These are phyloP conservation scores for Poicephalus gulielmi DNA, from an alignment of 2,113 vertebrate species.

Conservation along the genomic window DNA sequence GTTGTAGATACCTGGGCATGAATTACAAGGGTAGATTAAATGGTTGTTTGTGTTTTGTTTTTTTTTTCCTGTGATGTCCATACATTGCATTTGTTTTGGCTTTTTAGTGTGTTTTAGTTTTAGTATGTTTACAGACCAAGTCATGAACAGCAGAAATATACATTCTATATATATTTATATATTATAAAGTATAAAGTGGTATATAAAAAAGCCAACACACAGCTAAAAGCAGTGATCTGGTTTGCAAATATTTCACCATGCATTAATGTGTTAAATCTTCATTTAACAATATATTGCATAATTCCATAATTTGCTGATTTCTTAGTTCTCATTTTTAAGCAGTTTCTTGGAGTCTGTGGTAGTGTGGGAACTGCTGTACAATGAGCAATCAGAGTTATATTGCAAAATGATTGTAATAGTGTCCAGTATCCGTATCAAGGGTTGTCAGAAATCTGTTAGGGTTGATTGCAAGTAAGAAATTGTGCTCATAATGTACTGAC, in stretches of 20 bases:
- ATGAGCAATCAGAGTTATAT: not conserved
- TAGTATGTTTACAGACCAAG: not conserved
- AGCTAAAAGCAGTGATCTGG: not conserved
- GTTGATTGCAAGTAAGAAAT: not conserved
- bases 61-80: not conserved
- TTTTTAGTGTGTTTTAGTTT: conserved; percentile 30
- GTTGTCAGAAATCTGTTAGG: not conserved
- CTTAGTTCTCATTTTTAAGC: not conserved
- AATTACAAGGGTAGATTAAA: not conserved
- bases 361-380: not conserved
- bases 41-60: not conserved
- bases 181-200: not conserved
- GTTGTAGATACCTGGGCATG: conserved; percentile 47
- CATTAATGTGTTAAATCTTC: not conserved
- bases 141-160: conserved; percentile 42
- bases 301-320: not conserved
- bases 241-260: not conserved
- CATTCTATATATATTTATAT: not conserved
- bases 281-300: not conserved
- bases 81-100: conserved; percentile 67
- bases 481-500: not conserved
- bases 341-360: not conserved
- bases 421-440: not conserved
- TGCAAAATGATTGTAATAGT: not conserved
- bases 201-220: not conserved